A percentile compares a stretch with the other conserved stretches of the same genome.
Conservation (phyloP, 2,797 vertebrate species). For the Macroramphosus scolopax region DNA sequence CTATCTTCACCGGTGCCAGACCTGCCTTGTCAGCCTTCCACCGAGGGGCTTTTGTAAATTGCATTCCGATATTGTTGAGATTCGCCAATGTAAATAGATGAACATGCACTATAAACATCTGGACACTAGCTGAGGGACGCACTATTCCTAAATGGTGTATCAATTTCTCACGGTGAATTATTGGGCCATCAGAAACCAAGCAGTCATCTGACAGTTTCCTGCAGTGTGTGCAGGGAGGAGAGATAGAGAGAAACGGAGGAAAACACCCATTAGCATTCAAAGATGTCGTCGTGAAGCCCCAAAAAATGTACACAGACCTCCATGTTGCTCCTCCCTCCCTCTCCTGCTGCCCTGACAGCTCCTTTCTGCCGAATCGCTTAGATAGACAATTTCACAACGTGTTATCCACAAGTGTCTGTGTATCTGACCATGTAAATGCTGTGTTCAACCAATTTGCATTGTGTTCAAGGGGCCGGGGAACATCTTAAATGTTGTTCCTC, state of each 20-base stretch:
- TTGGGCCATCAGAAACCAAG: slow-evolving; percentile 19
- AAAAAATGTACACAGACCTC: slow-evolving; percentile 6
- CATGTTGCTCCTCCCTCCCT: slow-evolving; percentile 3
- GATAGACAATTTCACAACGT: slow-evolving; percentile 31
- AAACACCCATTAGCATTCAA: slow-evolving; percentile 47
- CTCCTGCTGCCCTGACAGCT: slow-evolving; percentile 3
- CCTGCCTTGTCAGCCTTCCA: slow-evolving; percentile 29
- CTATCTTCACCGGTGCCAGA: slow-evolving; percentile 19
- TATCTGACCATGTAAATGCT: slow-evolving; percentile 21
- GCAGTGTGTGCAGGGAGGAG: slow-evolving; percentile 4
- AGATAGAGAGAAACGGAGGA: slow-evolving; percentile 13
- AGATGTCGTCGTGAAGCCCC: slow-evolving; percentile 23
- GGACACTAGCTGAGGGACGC: slow-evolving; percentile 23
- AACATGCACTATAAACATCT: slow-evolving; percentile 18
- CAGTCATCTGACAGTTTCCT: slow-evolving; percentile 13
- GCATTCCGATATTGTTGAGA: slow-evolving; percentile 31
- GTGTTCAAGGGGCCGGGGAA: background rate
- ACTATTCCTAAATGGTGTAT: slow-evolving; percentile 11
- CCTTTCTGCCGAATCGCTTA: slow-evolving; percentile 34
- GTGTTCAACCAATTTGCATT: slow-evolving; percentile 5
- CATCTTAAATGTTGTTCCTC: background rate
- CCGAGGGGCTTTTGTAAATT: slow-evolving; percentile 38
- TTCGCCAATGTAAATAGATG: slow-evolving; percentile 22
- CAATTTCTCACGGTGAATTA: slow-evolving; percentile 18
- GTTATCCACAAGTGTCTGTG: slow-evolving; percentile 12